Conservation (phyloP, 2,797 vertebrate genomes). For the Pteronotus mesoamericanus region DNA sequence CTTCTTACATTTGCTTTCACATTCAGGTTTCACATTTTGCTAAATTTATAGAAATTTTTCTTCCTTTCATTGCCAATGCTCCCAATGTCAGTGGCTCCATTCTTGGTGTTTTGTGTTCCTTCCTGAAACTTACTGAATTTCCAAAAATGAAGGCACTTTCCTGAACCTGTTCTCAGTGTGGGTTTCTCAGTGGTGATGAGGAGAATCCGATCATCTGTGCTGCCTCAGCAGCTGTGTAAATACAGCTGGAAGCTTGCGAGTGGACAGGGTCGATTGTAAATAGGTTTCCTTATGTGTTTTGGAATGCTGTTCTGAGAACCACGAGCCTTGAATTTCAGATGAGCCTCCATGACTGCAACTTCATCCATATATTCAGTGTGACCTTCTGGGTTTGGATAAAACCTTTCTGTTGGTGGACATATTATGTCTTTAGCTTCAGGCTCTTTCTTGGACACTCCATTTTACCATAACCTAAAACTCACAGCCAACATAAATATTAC, state of each 20-base stretch:
- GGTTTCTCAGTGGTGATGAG: slow-evolving; percentile 11
- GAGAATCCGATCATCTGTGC: slow-evolving; percentile 29
- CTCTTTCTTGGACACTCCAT: background rate
- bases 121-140: background rate
- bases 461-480: background rate
- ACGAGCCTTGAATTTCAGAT: background rate
- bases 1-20: background rate
- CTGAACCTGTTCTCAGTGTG: background rate
- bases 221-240: slow-evolving; percentile 70
- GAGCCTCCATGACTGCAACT: background rate
- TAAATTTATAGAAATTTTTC: background rate
- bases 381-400: background rate
- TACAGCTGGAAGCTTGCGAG: slow-evolving; percentile 55
- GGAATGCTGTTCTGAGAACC: slow-evolving; percentile 48
- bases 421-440: background rate
- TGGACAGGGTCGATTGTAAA: slow-evolving; percentile 1
- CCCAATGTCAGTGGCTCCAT: background rate
- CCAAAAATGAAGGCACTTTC: background rate
- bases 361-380: background rate
- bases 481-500: background rate
- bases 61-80: background rate
- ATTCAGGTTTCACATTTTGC: background rate
- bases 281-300: slow-evolving; percentile 40
- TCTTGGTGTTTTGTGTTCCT: background rate
- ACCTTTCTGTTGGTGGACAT: background rate